phyloP scores from a whole-genome alignment of 2,797 vertebrate species.

The Schizopygopsis malacanthus region DNA sequence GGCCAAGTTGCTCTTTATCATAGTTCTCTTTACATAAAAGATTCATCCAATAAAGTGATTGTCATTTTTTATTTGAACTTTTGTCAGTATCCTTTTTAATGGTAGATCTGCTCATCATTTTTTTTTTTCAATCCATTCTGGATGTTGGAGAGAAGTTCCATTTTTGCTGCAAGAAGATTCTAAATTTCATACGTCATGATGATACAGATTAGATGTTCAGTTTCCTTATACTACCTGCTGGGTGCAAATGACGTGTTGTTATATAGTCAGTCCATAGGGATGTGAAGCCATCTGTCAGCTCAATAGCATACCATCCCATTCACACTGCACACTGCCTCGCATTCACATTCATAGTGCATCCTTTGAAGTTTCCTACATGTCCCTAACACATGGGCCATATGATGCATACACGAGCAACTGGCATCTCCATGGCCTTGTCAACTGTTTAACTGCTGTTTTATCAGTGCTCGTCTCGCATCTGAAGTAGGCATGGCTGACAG shows the following conservation, averaged over 20 bases:
- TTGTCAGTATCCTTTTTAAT: not conserved
- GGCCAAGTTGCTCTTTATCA: not conserved
- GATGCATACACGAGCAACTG: constrained; percentile 24
- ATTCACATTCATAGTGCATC: not conserved
- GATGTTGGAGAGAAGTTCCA: not conserved
- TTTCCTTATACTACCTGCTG: not conserved
- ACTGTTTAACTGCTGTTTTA: constrained; percentile 53
- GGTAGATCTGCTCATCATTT: not conserved
- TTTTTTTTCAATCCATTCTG: not conserved
- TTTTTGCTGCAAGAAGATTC: constrained; percentile 13
- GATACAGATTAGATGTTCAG: constrained; percentile 26
- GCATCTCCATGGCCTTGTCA: constrained; percentile 38
- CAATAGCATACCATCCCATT: constrained; percentile 17
- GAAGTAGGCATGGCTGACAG: constrained; percentile 30
- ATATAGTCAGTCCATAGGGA: constrained; percentile 29
- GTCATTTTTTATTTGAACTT: not conserved
- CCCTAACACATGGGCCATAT: constrained; percentile 32
- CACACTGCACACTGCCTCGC: not conserved
- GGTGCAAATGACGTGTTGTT: not conserved
- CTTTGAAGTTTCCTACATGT: constrained; percentile 28
- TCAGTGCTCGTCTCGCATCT: constrained; percentile 21
- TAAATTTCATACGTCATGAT: not conserved
- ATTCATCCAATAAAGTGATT: not conserved
- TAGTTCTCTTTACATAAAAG: not conserved
- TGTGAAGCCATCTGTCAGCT: constrained; percentile 47